These are phyloP conservation scores for Drepanosiphum platanoidis DNA, from an alignment of 2,888 invertebrate species.

Conservation along the genomic window DNA sequence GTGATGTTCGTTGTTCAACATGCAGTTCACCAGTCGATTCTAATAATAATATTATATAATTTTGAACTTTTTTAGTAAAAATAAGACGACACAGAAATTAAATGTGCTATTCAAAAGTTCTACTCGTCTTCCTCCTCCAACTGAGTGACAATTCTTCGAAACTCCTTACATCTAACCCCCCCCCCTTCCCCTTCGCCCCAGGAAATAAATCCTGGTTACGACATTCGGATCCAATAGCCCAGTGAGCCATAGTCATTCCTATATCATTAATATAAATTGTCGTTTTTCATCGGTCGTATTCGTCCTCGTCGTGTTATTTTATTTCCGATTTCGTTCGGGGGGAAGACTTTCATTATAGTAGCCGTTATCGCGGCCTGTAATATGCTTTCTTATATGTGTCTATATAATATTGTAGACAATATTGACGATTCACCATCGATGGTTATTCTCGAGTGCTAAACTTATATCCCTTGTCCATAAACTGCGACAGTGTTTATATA, in stretches of 20 bases:
- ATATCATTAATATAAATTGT: background rate
- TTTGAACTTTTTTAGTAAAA: no score
- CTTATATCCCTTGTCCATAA: background rate
- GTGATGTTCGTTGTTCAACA: no score
- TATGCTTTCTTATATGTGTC: no score
- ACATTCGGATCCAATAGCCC: background rate
- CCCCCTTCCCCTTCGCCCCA: background rate
- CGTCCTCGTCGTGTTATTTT: background rate
- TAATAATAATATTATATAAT: no score
- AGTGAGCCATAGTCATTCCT: background rate
- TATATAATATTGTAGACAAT: background rate
- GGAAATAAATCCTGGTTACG: background rate
- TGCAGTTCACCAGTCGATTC: no score
- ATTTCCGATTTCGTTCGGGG: background rate
- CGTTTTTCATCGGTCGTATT: background rate
- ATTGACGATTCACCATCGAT: background rate
- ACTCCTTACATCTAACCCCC: no score
- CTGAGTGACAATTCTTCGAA: background rate
- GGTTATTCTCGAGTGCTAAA: background rate
- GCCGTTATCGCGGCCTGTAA: no score
- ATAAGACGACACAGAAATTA: background rate
- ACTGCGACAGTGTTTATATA: background rate
- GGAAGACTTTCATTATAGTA: background rate
- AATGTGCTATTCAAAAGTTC: background rate
- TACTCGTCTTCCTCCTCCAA: background rate